Evolutionary conservation across 2,797 vertebrate species (phyloP).

Genomic region (Pelochelys cantorii): DNA sequence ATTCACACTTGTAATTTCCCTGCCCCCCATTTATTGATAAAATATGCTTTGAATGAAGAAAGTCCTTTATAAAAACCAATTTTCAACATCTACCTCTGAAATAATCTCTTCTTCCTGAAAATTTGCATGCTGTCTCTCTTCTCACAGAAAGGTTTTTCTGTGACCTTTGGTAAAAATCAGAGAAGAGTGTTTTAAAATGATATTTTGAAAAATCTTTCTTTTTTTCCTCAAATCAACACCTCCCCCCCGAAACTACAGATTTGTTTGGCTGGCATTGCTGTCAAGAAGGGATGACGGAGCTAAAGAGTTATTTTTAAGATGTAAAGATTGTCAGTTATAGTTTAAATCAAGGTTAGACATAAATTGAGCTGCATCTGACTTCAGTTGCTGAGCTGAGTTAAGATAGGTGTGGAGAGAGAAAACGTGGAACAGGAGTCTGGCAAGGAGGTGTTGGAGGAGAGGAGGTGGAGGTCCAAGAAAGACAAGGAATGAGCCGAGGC

Average conservation of each 20-base stretch:
- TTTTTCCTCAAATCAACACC: slow-evolving; percentile 3
- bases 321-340: slow-evolving; percentile 44
- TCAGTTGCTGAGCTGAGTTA: not conserved
- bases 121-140: not conserved
- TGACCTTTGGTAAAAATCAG: not conserved
- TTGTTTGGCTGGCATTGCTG: slow-evolving; percentile 47
- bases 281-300: slow-evolving; percentile 24
- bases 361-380: slow-evolving; percentile 50
- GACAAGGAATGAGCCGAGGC: not conserved
- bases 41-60: not conserved
- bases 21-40: not conserved
- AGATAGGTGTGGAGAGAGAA: not conserved
- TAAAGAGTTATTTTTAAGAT: slow-evolving; percentile 28
- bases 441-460: not conserved
- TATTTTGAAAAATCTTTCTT: not conserved
- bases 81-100: not conserved
- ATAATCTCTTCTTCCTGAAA: not conserved
- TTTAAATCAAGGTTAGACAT: slow-evolving; percentile 38
- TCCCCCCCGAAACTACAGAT: slow-evolving; percentile 4
- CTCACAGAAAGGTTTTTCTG: not conserved
- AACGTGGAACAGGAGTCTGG: not conserved
- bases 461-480: not conserved
- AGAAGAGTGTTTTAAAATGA: not conserved
- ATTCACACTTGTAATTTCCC: not conserved
- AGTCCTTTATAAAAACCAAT: not conserved